Evolutionary conservation across 2,113 vertebrate genomes (phyloP).

Genomic region (Oncorhynchus mykiss): DNA sequence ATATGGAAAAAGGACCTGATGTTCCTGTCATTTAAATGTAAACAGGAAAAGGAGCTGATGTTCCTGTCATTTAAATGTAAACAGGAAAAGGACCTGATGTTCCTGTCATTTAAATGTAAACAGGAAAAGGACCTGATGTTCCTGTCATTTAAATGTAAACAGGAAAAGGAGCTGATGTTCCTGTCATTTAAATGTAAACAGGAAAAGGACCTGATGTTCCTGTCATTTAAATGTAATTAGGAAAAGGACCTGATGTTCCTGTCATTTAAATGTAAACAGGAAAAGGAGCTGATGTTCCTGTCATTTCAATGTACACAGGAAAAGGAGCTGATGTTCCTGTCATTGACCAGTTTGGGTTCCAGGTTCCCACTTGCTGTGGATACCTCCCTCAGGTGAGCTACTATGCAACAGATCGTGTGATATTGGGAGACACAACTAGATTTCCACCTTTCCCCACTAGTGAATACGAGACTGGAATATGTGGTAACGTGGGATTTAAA

Average conservation of each 20-base stretch:
- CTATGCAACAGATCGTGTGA: background rate
- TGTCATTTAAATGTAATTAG: conserved; percentile 58
- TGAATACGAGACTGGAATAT: background rate
- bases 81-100: no score
- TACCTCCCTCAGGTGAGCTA: conserved; percentile 85
- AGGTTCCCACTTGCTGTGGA: conserved; percentile 84
- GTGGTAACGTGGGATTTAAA: background rate
- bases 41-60: conserved; percentile 78
- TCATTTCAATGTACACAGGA: conserved; percentile 40
- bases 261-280: conserved; percentile 65
- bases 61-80: conserved; percentile 52
- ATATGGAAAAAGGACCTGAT: no score
- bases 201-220: no score
- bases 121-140: conserved; percentile 78
- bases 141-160: conserved; percentile 23
- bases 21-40: conserved; percentile 18
- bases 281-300: conserved; percentile 68
- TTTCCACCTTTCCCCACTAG: no score
- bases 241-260: conserved; percentile 71
- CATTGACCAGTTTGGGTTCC: conserved; percentile 85
- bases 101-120: background rate
- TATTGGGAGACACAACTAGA: background rate
- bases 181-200: conserved; percentile 58
- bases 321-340: conserved; percentile 17
- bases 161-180: conserved; percentile 78